Evolutionary conservation across 2,888 invertebrate genomes (phyloP).

Genomic region (Tetrapedia diversipes): DNA sequence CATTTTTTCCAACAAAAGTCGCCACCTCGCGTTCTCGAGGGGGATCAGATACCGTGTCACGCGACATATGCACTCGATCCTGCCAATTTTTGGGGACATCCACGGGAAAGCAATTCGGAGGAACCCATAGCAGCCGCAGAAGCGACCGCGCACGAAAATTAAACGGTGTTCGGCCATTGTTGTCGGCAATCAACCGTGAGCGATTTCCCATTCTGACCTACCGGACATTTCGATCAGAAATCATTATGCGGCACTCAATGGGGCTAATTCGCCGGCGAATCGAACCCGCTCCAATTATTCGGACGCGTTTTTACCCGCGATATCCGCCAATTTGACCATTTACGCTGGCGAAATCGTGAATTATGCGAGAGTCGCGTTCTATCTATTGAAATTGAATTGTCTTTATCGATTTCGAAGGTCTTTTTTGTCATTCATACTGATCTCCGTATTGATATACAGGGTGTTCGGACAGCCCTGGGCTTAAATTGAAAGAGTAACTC

Average conservation of each 20-base stretch:
- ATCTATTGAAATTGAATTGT: no score
- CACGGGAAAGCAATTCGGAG: constrained; percentile 18
- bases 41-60: constrained; percentile 27
- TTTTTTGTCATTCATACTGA: no score
- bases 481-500: no score
- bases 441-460: no score
- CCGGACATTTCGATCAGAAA: constrained; percentile 53
- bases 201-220: constrained; percentile 47
- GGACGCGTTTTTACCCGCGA: constrained; percentile 35
- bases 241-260: constrained; percentile 53
- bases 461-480: no score
- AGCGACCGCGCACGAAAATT: constrained; percentile 27
- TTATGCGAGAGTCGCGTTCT: no score
- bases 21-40: constrained; percentile 45
- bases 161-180: constrained; percentile 32
- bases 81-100: constrained; percentile 38
- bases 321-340: constrained; percentile 17
- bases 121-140: constrained; percentile 6
- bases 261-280: constrained; percentile 40
- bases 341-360: no score
- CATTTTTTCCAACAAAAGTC: constrained; percentile 36
- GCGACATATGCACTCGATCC: constrained; percentile 53
- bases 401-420: no score
- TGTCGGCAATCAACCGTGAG: constrained; percentile 34
- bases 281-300: constrained; percentile 36